Evolutionary conservation across 2,888 invertebrate species (phyloP).

Genomic region (Eumerus sabulonum): DNA sequence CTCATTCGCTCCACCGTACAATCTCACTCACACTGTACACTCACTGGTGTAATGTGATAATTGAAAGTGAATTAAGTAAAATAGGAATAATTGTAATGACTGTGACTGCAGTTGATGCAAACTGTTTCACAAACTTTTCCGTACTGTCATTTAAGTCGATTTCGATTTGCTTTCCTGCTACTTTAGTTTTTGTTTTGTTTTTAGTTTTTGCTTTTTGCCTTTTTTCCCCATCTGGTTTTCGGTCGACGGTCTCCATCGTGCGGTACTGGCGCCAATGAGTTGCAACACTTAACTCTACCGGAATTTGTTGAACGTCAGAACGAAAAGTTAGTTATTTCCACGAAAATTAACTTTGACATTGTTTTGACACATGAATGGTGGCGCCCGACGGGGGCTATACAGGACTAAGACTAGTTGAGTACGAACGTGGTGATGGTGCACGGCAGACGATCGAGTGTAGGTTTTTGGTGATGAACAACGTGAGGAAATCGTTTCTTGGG

Average conservation of each 20-base stretch:
- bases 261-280: constrained; percentile 54
- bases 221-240: constrained; percentile 10
- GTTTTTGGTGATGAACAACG: constrained; percentile 6
- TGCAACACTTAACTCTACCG: constrained; percentile 52
- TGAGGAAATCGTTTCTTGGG: constrained; percentile 25
- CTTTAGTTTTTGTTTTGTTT: no score
- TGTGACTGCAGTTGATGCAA: constrained; percentile 48
- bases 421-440: background rate
- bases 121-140: constrained; percentile 55
- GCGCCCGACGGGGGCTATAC: background rate
- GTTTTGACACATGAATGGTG: constrained; percentile 62
- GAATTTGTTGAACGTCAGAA: constrained; percentile 42
- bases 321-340: constrained; percentile 58
- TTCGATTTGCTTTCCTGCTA: constrained; percentile 21
- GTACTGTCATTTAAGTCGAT: constrained; percentile 46
- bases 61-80: constrained; percentile 64
- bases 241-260: constrained; percentile 17
- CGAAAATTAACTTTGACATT: constrained; percentile 65
- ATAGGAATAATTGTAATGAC: constrained; percentile 52
- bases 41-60: constrained; percentile 25
- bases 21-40: background rate
- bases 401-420: background rate
- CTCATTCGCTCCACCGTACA: no score
- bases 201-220: background rate
- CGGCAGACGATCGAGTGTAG: background rate